Conservation (phyloP, 1,140 invertebrate genomes). For the Drosophila kurseongensis region DNA sequence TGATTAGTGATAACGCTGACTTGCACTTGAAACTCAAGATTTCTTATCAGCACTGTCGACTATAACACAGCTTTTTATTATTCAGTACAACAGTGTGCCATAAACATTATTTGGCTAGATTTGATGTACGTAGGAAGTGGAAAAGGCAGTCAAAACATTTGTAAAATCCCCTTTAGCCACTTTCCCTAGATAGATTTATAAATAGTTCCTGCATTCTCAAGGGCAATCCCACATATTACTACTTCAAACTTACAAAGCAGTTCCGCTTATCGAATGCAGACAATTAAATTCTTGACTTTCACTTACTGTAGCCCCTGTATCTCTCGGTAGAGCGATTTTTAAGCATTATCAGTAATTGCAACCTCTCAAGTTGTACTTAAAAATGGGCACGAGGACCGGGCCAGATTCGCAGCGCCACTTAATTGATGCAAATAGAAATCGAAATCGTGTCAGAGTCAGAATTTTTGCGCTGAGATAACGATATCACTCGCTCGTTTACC, state of each 20-base stretch:
- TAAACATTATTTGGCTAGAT: background rate
- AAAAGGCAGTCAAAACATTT: background rate
- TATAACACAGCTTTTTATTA: constrained; percentile 12
- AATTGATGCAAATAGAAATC: constrained; percentile 55
- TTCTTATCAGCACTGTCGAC: constrained; percentile 23
- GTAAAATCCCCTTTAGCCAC: background rate
- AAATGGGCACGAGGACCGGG: constrained; percentile 56
- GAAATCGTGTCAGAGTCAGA: constrained; percentile 68
- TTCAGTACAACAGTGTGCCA: background rate
- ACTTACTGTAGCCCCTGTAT: background rate
- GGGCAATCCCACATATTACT: background rate
- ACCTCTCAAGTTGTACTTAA: constrained; percentile 24
- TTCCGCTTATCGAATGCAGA: constrained; percentile 18
- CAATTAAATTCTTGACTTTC: constrained; percentile 12
- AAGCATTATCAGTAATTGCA: constrained; percentile 32
- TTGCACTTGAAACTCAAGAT: constrained; percentile 31
- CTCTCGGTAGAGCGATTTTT: background rate
- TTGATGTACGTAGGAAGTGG: no score
- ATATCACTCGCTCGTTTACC: constrained; percentile 21
- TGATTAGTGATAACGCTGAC: constrained; percentile 19
- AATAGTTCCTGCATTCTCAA: constrained; percentile 22
- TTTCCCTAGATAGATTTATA: constrained; percentile 8
- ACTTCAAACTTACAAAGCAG: background rate
- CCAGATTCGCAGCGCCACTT: constrained; percentile 22
- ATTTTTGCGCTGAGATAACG: constrained; percentile 45